Percentiles rank a stretch among this genome's conserved stretches.
Conservation (phyloP, 1,140 invertebrate species). For the Eriosoma lanigerum region DNA sequence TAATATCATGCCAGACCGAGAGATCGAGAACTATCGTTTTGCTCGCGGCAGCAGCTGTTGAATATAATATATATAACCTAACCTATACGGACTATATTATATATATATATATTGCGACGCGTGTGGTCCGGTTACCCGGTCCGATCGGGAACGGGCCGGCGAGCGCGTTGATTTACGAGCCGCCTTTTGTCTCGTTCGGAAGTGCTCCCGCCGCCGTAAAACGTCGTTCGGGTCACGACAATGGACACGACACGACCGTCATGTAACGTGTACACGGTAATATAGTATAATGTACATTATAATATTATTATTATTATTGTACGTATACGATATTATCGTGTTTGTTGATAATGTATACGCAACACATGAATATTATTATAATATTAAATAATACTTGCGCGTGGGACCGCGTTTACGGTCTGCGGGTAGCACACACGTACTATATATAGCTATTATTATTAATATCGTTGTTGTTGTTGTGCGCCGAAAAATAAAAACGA, state of each 20-base stretch:
- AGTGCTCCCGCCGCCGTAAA: slow-evolving; percentile 29
- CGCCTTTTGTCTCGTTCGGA: slow-evolving; percentile 47
- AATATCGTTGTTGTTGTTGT: no score
- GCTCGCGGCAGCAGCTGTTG: not conserved
- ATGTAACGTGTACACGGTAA: not conserved
- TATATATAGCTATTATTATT: no score
- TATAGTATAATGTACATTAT: not conserved
- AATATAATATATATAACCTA: no score
- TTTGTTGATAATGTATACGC: not conserved
- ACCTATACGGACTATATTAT: no score
- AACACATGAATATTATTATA: not conserved
- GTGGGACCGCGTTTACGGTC: no score
- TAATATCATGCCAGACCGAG: no score
- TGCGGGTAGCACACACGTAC: no score
- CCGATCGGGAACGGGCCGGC: slow-evolving; percentile 15
- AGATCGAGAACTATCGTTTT: no score
- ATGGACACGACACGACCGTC: slow-evolving; percentile 45
- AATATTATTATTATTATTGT: no score
- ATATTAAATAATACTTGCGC: not conserved
- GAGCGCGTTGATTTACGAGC: slow-evolving; percentile 45
- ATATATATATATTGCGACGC: no score
- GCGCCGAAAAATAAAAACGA: no score
- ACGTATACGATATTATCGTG: not conserved
- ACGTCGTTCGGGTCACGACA: slow-evolving; percentile 39
- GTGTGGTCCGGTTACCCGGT: slow-evolving; percentile 9